A percentile compares a stretch with the other conserved stretches of the same genome.
Evolutionary conservation across 92 coral and sea anemone genomes (phyloP).

Genomic region (Epizoanthus rinbou): DNA sequence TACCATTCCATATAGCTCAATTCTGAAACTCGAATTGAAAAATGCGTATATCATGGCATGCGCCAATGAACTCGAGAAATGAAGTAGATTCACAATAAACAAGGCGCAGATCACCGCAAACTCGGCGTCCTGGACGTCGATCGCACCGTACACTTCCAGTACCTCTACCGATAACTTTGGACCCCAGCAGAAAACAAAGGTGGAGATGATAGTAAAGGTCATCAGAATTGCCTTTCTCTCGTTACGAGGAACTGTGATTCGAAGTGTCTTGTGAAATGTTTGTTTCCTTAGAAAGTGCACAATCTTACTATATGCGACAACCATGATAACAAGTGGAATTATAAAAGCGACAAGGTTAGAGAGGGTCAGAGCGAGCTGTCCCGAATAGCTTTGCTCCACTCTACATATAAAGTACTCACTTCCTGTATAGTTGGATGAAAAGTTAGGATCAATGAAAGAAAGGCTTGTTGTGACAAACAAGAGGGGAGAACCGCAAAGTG

Average conservation of each 20-base stretch:
- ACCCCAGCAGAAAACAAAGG: conserved; percentile 13
- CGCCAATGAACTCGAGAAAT: conserved; percentile 8
- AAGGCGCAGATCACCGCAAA: background rate
- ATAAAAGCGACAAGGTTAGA: conserved; percentile 4
- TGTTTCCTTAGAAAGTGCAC: conserved; percentile 9
- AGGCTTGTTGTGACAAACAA: background rate
- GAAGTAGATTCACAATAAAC: background rate
- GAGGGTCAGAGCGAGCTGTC: background rate
- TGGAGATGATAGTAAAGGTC: conserved; percentile 7
- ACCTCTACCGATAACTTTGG: conserved; percentile 8
- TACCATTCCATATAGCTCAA: background rate
- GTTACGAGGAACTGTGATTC: conserved; percentile 13
- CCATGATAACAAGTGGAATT: background rate
- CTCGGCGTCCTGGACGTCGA: background rate
- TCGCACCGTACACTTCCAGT: background rate
- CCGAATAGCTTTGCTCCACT: background rate
- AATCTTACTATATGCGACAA: background rate
- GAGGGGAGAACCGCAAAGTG: conserved; percentile 3
- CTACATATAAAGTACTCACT: background rate
- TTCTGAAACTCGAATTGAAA: conserved; percentile 5
- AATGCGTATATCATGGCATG: conserved; percentile 9
- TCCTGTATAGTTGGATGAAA: background rate
- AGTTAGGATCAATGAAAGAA: background rate
- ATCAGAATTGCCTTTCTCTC: conserved; percentile 20
- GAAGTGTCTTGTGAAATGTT: background rate